phyloP scores from a whole-genome alignment of 2,113 vertebrate species.

The Pionites leucogaster region DNA sequence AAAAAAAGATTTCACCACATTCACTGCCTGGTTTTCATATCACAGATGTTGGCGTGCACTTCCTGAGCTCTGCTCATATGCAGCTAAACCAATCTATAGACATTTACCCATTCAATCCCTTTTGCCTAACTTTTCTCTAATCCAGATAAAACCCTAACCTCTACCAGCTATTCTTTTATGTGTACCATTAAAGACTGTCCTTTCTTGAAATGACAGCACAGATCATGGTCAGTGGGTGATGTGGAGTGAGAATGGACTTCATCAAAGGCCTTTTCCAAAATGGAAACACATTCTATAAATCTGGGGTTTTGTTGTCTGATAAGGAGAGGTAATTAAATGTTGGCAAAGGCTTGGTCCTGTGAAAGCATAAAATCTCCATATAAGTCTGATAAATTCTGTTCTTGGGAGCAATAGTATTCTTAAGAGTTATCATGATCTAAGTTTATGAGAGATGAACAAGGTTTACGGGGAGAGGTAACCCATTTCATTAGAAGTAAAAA shows the following conservation, averaged over 20 bases:
- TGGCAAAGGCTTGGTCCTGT: neutral
- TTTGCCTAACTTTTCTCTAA: neutral
- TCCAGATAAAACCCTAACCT: neutral
- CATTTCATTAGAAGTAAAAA: neutral
- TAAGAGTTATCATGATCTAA: neutral
- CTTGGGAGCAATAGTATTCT: neutral
- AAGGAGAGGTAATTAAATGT: neutral
- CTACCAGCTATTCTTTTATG: neutral
- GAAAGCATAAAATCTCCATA: neutral
- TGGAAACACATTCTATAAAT: neutral
- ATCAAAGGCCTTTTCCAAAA: neutral
- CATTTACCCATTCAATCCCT: neutral
- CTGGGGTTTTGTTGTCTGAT: neutral
- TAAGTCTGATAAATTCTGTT: neutral
- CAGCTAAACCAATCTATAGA: neutral
- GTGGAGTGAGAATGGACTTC: neutral
- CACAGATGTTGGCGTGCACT: neutral
- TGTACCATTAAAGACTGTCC: neutral
- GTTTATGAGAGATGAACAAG: neutral
- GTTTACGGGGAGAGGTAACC: neutral
- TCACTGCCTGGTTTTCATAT: neutral
- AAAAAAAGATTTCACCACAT: neutral
- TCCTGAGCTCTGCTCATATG: neutral
- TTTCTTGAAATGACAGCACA: neutral
- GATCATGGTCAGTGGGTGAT: neutral